Evolutionary conservation across 1,140 invertebrate species (phyloP).

Genomic region (Octopus bimaculoides): DNA sequence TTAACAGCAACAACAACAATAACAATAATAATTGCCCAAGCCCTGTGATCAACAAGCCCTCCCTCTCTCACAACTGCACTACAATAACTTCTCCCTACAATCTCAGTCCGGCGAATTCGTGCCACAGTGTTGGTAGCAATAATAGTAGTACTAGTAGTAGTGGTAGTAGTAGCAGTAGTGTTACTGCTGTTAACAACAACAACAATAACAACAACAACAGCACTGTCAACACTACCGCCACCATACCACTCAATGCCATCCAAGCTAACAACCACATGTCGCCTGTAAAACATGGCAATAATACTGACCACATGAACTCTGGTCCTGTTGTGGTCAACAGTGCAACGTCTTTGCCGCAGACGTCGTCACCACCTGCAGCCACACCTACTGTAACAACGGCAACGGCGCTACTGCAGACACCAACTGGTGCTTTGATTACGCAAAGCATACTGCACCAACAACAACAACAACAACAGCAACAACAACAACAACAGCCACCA

Average conservation of each 20-base stretch:
- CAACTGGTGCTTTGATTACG: no score
- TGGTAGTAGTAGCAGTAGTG: background rate
- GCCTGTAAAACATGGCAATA: no score
- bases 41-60: background rate
- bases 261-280: no score
- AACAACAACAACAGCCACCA: background rate
- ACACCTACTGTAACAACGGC: no score
- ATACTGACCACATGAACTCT: no score
- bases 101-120: background rate
- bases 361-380: no score
- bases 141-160: background rate
- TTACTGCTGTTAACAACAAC: background rate
- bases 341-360: no score
- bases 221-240: background rate
- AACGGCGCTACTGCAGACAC: no score
- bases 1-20: background rate
- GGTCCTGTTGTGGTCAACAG: no score
- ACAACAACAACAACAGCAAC: background rate
- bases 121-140: background rate
- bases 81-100: background rate
- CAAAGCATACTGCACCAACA: no score
- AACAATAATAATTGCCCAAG: conserved; percentile 10
- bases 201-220: background rate
- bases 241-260: background rate
- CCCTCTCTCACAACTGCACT: conserved; percentile 18